Base-by-base conservation (phyloP, 1,140 invertebrate species). In the Heterodera carotae region DNA sequence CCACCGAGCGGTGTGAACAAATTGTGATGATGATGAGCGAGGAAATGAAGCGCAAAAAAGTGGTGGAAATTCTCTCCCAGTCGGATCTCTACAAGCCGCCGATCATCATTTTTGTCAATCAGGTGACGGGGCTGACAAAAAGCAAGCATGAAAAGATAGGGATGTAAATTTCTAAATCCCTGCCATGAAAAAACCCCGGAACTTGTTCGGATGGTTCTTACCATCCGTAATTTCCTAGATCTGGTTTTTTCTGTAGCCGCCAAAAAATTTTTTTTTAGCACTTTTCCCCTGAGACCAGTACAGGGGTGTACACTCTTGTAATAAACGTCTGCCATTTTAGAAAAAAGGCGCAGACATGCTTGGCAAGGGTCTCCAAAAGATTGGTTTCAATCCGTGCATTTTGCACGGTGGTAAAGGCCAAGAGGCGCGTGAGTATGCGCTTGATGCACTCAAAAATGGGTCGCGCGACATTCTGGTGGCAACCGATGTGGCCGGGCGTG, bases 341-440 rank as follows among this genome's bases (percentile, higher is more conserved):
- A 78, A 77, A 62, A 76, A 62, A 76, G 97, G 96, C 80, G 97
- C 96, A 1, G 97, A 99, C 90, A 93, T 99, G 0, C 90, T 99
- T 87, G 96, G 96, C 48, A 96, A 96, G 89, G 94, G 95, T 62
- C 90, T 99, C 84, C 95, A 98, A 88, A 99, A 99, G 90, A 91
- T 98, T 82, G 94, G 95, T 15, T 96, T 94, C 90, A 97, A 95
- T 89, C 94, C 96, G 1, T 95, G 94, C 88, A 98, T 96, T 10
- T 90, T 99, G 75, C 97, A 99, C 88, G 97, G 97, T 90, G 97
- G 97, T 84, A 99, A 99, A 92, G 97, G 97, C 0, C 97, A 99
- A 90, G 97, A 99, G 89, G 96, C 98, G 88, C 92, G 97, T 92
- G 97, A 99, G 88, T 98, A 95, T 88, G 97, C 97, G 66, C 89